Evolutionary conservation across 23 tunicate genomes (phyloP).

Genomic region (Corella eumyota): DNA sequence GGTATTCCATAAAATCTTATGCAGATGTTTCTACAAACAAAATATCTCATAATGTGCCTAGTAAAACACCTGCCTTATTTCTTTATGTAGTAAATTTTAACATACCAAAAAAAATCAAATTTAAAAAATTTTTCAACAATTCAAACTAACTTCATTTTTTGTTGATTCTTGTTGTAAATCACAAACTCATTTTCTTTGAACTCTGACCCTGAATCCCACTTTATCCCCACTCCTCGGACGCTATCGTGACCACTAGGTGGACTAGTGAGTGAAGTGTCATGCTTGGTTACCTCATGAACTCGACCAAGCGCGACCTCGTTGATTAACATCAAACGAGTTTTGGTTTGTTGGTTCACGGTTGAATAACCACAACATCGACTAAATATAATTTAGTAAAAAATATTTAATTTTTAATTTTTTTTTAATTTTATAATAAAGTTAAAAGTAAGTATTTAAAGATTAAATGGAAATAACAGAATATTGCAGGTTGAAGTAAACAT

Average conservation of each 20-base stretch:
- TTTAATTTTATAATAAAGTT: no score
- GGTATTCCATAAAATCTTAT: no score
- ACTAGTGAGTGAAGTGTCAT: slow-evolving; percentile 7
- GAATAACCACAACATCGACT: slow-evolving; percentile 21
- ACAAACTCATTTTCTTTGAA: slow-evolving; percentile 45
- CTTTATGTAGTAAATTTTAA: no score
- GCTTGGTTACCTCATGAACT: slow-evolving; percentile 11
- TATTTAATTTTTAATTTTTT: slow-evolving; percentile 1
- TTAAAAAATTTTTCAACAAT: no score
- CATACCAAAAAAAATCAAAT: no score
- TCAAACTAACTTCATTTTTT: slow-evolving; percentile 40
- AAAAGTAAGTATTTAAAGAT: no score
- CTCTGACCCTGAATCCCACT: slow-evolving; percentile 14
- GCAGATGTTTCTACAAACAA: no score
- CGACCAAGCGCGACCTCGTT: slow-evolving; percentile 71
- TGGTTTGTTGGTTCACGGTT: slow-evolving; percentile 4
- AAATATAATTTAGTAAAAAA: neutral
- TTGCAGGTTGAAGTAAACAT: slow-evolving; percentile 3
- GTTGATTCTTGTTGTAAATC: slow-evolving; percentile 45
- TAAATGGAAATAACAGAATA: neutral
- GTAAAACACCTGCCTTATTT: no score
- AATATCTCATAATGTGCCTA: no score
- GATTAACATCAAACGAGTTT: slow-evolving; percentile 39
- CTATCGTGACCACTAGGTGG: slow-evolving; percentile 66
- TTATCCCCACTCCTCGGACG: slow-evolving; percentile 30